Evolutionary conservation across 2,797 vertebrate genomes (phyloP).

Genomic region (Meda fulgida): DNA sequence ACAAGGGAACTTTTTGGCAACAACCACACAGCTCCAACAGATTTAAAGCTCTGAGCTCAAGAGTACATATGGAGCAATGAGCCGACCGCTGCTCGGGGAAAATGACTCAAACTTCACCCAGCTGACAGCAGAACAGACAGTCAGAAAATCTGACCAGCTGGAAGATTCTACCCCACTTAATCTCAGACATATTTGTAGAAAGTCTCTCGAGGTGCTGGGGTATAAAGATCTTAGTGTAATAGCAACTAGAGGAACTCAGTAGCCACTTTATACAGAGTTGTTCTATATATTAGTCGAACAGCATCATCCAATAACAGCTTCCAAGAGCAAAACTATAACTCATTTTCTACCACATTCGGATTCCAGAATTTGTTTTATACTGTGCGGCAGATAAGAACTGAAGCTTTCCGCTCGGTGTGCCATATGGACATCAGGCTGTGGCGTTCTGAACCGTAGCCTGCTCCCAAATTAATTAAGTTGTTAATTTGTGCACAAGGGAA

Average conservation of each 20-base stretch:
- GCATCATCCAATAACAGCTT: neutral
- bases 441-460: constrained; percentile 44
- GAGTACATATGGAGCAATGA: constrained; percentile 51
- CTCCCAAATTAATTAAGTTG: constrained; percentile 41
- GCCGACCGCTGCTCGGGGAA: constrained; percentile 36
- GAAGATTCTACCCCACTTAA: constrained; percentile 43
- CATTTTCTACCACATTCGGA: constrained; percentile 27
- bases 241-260: neutral
- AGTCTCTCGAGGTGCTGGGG: constrained; percentile 26
- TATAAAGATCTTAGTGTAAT: constrained; percentile 14
- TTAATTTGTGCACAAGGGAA: constrained; percentile 36
- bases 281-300: neutral
- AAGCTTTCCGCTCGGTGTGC: constrained; percentile 3
- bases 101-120: constrained; percentile 45
- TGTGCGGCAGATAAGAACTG: neutral
- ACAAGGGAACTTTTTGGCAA: constrained; percentile 54
- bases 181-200: constrained; percentile 37
- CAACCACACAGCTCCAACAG: constrained; percentile 28
- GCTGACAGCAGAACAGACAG: constrained; percentile 48
- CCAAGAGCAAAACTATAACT: constrained; percentile 5
- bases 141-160: constrained; percentile 49
- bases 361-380: constrained; percentile 21
- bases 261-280: neutral
- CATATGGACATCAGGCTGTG: constrained; percentile 51
- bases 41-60: constrained; percentile 42